Conservation (phyloP, 2,888 invertebrate species). For the Drosophila falleni region DNA sequence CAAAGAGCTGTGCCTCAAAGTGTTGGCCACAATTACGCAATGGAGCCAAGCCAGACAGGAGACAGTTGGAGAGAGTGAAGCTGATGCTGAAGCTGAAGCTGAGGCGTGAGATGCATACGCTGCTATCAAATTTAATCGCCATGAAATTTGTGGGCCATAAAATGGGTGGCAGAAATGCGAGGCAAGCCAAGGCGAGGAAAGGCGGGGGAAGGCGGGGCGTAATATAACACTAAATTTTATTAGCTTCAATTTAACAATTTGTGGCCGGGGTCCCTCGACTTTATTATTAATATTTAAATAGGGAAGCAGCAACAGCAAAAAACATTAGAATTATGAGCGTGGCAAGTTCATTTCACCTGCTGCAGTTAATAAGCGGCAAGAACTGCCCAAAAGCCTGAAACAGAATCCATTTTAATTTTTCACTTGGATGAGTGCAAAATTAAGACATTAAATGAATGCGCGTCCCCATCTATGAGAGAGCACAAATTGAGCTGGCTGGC, state of each 20-base stretch:
- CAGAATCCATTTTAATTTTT: conserved; percentile 84
- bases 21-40: conserved; percentile 81
- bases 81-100: conserved; percentile 5
- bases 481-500: conserved; percentile 41
- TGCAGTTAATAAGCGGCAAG: conserved; percentile 69
- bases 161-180: conserved; percentile 40
- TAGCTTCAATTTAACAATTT: conserved; percentile 82
- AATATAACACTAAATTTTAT: conserved; percentile 73
- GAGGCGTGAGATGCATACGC: conserved; percentile 75
- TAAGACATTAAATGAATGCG: conserved; percentile 84
- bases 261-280: conserved; percentile 57
- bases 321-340: conserved; percentile 71
- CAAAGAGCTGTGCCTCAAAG: conserved; percentile 49
- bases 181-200: no score
- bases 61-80: not conserved
- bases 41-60: conserved; percentile 49
- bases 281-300: conserved; percentile 81
- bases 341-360: conserved; percentile 71
- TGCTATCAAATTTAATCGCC: conserved; percentile 81
- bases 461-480: conserved; percentile 28
- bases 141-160: conserved; percentile 81
- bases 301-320: conserved; percentile 6
- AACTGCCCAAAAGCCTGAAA: conserved; percentile 49
- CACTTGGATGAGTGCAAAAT: conserved; percentile 85
- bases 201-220: conserved; percentile 19